Evolutionary conservation across 2,113 vertebrate species (phyloP), one percentile per base, ranked within the genome.

Genomic region (Elgaria multicarinata): DNA sequence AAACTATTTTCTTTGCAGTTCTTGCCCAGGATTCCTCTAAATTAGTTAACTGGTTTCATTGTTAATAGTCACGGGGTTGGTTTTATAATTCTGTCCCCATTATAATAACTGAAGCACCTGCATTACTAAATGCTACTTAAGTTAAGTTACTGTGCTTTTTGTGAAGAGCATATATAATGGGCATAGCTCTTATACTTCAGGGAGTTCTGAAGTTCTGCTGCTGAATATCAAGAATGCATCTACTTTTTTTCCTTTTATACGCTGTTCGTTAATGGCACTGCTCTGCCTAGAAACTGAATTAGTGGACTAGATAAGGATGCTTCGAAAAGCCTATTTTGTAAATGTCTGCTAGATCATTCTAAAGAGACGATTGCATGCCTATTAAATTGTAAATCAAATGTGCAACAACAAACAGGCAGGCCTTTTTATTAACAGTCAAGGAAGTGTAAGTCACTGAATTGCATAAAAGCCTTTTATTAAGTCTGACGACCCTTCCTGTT

Each of bases 131-230:
- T 31, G 18, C 44, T 55, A 13, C 44, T 69, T 67, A 36, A 4
- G 36, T 2, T 58, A 1, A 1, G 53, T 58, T 0, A 16, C 83
- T 74, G 39, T 50, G 1, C 53, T 82, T 9, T 39, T 58, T 8
- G 7, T 79, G 64, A 75, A 75, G 26, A 88, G 8, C 28, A 5
- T 0, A 22, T 6, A 1, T n/a, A 76, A 39, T 6, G 4, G 20
- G 1, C 0, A 6, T 16, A 50, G 10, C 31, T 1, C 0, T 9
- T 3, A 0, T 6, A 1, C 0, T 2, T 1, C 39, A 16, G 53
- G 0, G 64, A 1, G 6, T 1, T 26, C 58, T 26, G 24, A 0
- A 75, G 85, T 67, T 78, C 1, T 33, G 66, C 10, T 90, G 13
- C 1, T 46, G 1, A 74, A 12, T 33, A 36, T 75, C 42, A 55